Evolutionary conservation across 2,113 vertebrate species (phyloP).

Genomic region (Polypterus bichir): DNA sequence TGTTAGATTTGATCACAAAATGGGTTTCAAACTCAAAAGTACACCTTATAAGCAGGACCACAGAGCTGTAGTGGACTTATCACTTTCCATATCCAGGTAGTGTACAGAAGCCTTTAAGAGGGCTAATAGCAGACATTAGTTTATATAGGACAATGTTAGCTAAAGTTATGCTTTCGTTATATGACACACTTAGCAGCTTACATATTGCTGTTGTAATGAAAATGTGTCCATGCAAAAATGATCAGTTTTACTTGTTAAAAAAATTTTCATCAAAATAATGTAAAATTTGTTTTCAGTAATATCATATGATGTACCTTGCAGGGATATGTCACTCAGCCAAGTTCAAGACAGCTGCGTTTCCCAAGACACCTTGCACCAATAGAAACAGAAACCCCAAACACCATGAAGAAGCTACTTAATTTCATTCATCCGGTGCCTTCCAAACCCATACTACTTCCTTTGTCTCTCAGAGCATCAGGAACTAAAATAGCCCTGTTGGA

Average conservation of each 20-base stretch:
- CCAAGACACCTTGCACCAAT: constrained; percentile 41
- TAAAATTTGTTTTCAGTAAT: background rate
- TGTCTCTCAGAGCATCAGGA: constrained; percentile 19
- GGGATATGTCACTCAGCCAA: constrained; percentile 16
- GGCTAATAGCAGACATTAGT: too few species aligned
- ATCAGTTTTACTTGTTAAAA: background rate
- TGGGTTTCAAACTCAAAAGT: too few species aligned
- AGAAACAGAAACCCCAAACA: constrained; percentile 12
- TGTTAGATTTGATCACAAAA: too few species aligned
- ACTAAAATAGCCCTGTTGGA: constrained; percentile 20
- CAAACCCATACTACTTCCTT: constrained; percentile 29
- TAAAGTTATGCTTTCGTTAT: too few species aligned
- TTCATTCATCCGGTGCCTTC: constrained; percentile 24
- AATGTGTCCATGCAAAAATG: background rate
- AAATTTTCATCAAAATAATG: background rate
- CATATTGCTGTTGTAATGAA: background rate
- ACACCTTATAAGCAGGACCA: too few species aligned
- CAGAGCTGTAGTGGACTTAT: too few species aligned
- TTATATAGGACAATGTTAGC: too few species aligned
- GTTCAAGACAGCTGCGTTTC: constrained; percentile 17
- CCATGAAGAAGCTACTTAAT: constrained; percentile 14
- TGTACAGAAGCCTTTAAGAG: too few species aligned
- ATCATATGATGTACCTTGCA: constrained; percentile 12
- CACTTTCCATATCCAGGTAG: too few species aligned
- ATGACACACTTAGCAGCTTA: background rate